A percentile compares a stretch with the other conserved stretches of the same genome.
These are phyloP conservation scores for Yasuhikotakia modesta DNA, from an alignment of 2,797 vertebrate genomes.

Conservation along the genomic window DNA sequence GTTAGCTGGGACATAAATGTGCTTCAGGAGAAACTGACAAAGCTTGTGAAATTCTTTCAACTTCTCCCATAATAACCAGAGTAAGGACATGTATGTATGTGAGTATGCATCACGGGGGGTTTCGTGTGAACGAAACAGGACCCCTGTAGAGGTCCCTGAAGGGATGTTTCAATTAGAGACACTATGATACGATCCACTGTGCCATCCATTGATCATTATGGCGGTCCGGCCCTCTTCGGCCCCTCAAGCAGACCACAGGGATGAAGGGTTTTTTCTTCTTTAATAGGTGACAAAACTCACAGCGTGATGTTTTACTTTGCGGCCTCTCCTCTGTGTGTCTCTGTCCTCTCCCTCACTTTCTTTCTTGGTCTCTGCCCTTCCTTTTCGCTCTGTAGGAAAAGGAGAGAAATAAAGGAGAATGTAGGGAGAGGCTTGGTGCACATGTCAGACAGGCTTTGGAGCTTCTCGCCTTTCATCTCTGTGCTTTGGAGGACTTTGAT, in stretches of 20 bases:
- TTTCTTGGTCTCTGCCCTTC: slow-evolving; percentile 2
- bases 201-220: slow-evolving; percentile 62
- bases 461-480: slow-evolving; percentile 66
- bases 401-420: slow-evolving; percentile 53
- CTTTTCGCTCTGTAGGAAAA: slow-evolving; percentile 47
- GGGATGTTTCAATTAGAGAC: slow-evolving; percentile 63
- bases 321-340: slow-evolving; percentile 20
- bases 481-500: slow-evolving; percentile 71
- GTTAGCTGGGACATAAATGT: neutral
- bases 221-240: slow-evolving; percentile 41
- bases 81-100: slow-evolving; percentile 15
- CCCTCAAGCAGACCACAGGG: slow-evolving; percentile 46
- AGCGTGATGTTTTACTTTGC: slow-evolving; percentile 52
- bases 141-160: slow-evolving; percentile 46
- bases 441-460: slow-evolving; percentile 64
- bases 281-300: slow-evolving; percentile 64
- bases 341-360: neutral
- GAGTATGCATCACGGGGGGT: neutral
- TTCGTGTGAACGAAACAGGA: slow-evolving; percentile 37
- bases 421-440: slow-evolving; percentile 54
- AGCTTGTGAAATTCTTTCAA: slow-evolving; percentile 29
- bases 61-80: neutral
- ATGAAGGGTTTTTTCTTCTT: slow-evolving; percentile 57
- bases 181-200: slow-evolving; percentile 52
- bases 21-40: neutral